Conservation (phyloP, 2,797 vertebrate species). For the Gadopsis marmoratus region DNA sequence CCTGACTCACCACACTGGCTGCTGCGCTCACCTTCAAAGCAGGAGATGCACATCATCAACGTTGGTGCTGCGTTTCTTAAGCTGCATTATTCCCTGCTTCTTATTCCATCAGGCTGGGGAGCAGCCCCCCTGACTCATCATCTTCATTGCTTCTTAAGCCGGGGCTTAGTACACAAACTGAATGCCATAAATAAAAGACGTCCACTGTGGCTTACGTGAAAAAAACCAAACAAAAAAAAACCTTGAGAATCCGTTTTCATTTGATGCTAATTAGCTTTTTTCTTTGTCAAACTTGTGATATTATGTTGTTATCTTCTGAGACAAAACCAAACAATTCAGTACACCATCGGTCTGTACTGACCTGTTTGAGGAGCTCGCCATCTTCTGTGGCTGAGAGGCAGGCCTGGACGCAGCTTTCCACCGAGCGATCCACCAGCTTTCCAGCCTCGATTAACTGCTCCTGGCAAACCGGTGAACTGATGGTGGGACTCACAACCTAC, state of each 20-base stretch:
- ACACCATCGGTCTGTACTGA: conserved; percentile 53
- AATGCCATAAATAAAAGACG: not conserved
- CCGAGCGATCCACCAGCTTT: conserved; percentile 95
- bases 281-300: not conserved
- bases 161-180: conserved; percentile 7
- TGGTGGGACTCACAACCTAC: conserved; percentile 97
- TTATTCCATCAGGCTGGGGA: conserved; percentile 5
- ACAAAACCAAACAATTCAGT: not conserved
- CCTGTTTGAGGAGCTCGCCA: conserved; percentile 93
- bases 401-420: conserved; percentile 95
- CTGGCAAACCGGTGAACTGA: conserved; percentile 97
- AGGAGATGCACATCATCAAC: conserved; percentile 13
- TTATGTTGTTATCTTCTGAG: not conserved
- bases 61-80: conserved; percentile 16
- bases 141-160: conserved; percentile 39
- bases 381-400: conserved; percentile 95
- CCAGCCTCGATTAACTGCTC: conserved; percentile 97
- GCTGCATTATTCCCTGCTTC: conserved; percentile 15
- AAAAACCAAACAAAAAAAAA: not conserved
- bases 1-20: conserved; percentile 93
- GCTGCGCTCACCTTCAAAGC: conserved; percentile 86
- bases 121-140: conserved; percentile 33
- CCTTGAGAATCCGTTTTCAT: not conserved
- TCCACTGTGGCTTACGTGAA: not conserved
- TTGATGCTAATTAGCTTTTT: conserved; percentile 3